Evolutionary conservation across 2,113 vertebrate species (phyloP).

Genomic region (Orientallactaga bullata): DNA sequence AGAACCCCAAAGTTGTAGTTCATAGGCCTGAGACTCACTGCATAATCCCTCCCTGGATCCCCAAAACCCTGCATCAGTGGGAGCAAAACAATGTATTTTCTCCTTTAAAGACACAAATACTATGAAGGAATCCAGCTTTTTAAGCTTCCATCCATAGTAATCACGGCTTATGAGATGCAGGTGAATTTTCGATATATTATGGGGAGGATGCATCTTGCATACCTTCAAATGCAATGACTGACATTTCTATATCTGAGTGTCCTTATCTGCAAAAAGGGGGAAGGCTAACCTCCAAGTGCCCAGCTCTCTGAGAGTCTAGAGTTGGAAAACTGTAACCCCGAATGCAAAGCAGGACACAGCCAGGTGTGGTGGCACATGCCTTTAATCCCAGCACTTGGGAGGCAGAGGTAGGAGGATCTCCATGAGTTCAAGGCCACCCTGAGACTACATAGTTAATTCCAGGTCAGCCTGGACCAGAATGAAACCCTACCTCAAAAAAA

Average conservation of each 20-base stretch:
- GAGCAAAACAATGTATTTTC: slow-evolving; percentile 36
- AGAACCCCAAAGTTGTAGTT: too few species aligned
- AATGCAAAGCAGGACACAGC: slow-evolving; percentile 50
- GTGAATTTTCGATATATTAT: background rate
- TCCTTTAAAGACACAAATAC: background rate
- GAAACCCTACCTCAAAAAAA: too few species aligned
- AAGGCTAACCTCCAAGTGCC: background rate
- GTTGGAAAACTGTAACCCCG: background rate
- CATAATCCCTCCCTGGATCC: too few species aligned
- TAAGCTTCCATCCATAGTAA: background rate
- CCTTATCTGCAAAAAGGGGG: background rate
- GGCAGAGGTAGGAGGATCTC: too few species aligned
- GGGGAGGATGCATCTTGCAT: background rate
- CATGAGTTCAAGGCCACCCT: too few species aligned
- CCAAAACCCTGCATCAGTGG: background rate
- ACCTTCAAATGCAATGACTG: background rate
- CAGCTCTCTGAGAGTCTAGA: slow-evolving; percentile 14
- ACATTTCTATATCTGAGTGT: background rate
- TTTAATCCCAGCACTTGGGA: too few species aligned
- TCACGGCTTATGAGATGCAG: background rate
- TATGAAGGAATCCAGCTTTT: background rate
- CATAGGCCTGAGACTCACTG: too few species aligned
- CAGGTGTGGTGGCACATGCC: too few species aligned
- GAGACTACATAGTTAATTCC: too few species aligned
- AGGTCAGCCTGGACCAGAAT: too few species aligned